Evolutionary conservation across 2,113 vertebrate genomes (phyloP).

Genomic region (Nycticorax nycticorax): DNA sequence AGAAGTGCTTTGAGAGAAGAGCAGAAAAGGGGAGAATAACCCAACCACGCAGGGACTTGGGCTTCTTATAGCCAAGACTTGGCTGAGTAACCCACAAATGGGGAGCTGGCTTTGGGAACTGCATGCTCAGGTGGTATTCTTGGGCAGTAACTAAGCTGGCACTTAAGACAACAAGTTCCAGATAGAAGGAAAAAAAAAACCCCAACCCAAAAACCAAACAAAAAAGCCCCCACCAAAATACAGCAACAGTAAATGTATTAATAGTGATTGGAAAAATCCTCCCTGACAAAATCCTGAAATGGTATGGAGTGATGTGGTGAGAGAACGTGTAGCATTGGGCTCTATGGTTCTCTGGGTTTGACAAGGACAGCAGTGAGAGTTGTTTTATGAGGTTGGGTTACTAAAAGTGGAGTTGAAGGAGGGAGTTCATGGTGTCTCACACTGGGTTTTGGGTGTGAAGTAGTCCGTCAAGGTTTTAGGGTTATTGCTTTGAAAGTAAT

Average conservation of each 20-base stretch:
- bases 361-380: neutral
- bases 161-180: neutral
- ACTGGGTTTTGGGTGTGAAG: neutral
- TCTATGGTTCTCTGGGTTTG: neutral
- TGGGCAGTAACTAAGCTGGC: neutral
- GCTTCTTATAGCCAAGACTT: neutral
- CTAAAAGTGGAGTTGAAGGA: neutral
- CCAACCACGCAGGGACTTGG: rapidly evolving
- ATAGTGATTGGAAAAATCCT: neutral
- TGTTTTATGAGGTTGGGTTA: neutral
- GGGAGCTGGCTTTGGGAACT: neutral
- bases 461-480: neutral
- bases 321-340: neutral
- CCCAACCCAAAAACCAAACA: too few relatives aligned
- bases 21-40: neutral
- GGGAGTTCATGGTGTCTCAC: neutral
- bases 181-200: neutral
- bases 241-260: neutral
- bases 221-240: neutral
- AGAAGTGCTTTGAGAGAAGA: neutral
- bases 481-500: neutral
- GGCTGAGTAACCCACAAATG: neutral
- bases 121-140: neutral
- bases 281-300: neutral
- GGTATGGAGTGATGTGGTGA: neutral